Percentiles rank a stretch among this genome's conserved stretches.
Conservation (phyloP, 1,140 invertebrate species). For the Sitobion miscanthi region DNA sequence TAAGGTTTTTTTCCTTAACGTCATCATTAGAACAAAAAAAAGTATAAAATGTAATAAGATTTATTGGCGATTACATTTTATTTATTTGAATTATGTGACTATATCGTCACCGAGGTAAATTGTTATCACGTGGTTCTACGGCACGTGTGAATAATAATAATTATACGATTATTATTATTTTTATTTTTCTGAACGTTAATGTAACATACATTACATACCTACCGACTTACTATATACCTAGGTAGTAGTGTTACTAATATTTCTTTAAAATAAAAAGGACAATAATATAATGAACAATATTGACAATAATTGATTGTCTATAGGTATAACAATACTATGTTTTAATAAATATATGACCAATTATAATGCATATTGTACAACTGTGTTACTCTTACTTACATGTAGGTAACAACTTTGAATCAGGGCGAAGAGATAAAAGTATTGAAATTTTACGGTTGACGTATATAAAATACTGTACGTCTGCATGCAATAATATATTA, state of each 20-base stretch:
- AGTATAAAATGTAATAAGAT: neutral
- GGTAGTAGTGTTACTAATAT: neutral
- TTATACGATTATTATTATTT: conserved; percentile 4
- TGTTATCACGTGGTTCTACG: neutral
- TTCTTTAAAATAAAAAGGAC: neutral
- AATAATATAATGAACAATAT: neutral
- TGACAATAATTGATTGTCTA: neutral
- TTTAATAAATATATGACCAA: neutral
- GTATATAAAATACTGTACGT: neutral
- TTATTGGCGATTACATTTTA: neutral
- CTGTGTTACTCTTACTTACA: neutral
- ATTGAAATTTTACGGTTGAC: neutral
- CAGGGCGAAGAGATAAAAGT: neutral
- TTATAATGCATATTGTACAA: neutral
- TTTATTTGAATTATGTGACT: neutral
- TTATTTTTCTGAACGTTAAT: neutral
- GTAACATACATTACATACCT: neutral
- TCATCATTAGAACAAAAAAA: neutral
- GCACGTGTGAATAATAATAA: neutral
- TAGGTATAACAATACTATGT: neutral
- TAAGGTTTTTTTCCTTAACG: neutral
- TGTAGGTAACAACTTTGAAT: neutral
- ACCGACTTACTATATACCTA: neutral
- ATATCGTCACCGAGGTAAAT: conserved; percentile 9
- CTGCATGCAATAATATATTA: neutral